A percentile compares a stretch with the other conserved stretches of the same genome.
phyloP scores from a whole-genome alignment of 1,140 invertebrate species.

The Cepaea nemoralis region DNA sequence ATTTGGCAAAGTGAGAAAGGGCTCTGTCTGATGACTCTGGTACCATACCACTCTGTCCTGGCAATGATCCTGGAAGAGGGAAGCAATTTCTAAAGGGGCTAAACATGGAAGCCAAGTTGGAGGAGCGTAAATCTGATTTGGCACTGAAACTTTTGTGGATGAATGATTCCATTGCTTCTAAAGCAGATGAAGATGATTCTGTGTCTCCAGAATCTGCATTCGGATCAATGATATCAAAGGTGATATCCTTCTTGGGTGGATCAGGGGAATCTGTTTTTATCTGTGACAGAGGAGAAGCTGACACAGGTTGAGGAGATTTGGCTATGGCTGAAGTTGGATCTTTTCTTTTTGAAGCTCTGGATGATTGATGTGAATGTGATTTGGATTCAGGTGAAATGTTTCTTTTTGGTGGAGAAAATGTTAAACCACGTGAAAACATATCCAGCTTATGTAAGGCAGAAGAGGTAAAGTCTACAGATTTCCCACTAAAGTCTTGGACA shows the following conservation, averaged over 20 bases:
- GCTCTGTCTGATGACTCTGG: conserved; percentile 15
- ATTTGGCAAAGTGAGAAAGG: conserved; percentile 32
- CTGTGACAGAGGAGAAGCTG: conserved; percentile 8
- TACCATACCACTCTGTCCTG: background rate
- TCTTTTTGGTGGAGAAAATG: conserved; percentile 26
- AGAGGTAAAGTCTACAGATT: conserved; percentile 27
- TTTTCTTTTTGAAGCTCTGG: background rate
- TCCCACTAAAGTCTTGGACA: background rate
- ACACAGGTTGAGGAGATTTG: conserved; percentile 13
- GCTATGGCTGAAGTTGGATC: background rate
- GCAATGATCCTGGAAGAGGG: conserved; percentile 26
- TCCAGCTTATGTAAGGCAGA: conserved; percentile 37
- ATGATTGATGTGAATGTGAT: background rate
- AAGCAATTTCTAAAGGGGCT: conserved; percentile 36
- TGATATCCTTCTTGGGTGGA: conserved; percentile 18
- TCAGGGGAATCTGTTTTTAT: background rate
- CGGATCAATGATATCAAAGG: conserved; percentile 72
- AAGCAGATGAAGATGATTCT: conserved; percentile 92
- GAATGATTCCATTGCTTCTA: conserved; percentile 95
- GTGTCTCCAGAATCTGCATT: conserved; percentile 71
- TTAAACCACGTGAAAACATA: conserved; percentile 38
- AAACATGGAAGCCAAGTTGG: conserved; percentile 42
- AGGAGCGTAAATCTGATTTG: conserved; percentile 70
- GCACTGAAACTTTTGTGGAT: conserved; percentile 98
- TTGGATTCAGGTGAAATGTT: conserved; percentile 22